Evolutionary conservation across 2,113 vertebrate species (phyloP), one percentile per base, ranked within the genome.

Genomic region (Otis tarda): DNA sequence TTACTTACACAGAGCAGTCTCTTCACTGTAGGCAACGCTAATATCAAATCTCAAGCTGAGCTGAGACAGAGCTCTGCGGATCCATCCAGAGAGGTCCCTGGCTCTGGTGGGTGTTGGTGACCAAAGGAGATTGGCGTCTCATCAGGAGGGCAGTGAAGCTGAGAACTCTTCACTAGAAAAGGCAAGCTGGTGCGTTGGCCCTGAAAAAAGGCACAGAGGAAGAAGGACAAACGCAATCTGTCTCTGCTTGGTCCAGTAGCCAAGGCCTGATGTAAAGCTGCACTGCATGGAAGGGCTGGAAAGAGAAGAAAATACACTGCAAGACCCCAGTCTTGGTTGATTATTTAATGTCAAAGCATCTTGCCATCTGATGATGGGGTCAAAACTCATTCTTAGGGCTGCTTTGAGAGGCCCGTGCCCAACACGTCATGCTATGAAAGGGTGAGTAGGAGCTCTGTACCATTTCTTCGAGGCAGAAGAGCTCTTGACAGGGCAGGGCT

Each of bases 371-470:
- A 22, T 68, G 18, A 31, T 45, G 30, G 11, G 61, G 28, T 82
- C 78, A 85, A 53, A 82, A 65, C 23, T 75, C 57, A 35, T 93
- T 81, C 47, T 59, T 84, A 49, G 35, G 37, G 28, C 28, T 90
- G 13, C 65, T 91, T 85, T 35, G 19, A 76, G 57, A 60, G 33
- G 14, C 65, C 23, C 41, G 6, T 41, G 49, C 16, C 39, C 9
- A 71, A 47, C 15, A 47, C 1, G 1, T 28, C 30, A n/a, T 33
- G 16, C 70, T 79, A 19, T 0, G 0, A 87, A 68, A 56, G 39
- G 35, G 5, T 23, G 5, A 50, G 14, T 13, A 60, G 57, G 43
- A 88, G 14, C 35, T 39, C 71, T 60, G 28, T 11, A 15, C 39
- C 35, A 5, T 41, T 84, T 83, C 55, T 83, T 84, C 0, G 4